Conservation (phyloP, 2,797 vertebrate genomes). For the Bucorvus abyssinicus region DNA sequence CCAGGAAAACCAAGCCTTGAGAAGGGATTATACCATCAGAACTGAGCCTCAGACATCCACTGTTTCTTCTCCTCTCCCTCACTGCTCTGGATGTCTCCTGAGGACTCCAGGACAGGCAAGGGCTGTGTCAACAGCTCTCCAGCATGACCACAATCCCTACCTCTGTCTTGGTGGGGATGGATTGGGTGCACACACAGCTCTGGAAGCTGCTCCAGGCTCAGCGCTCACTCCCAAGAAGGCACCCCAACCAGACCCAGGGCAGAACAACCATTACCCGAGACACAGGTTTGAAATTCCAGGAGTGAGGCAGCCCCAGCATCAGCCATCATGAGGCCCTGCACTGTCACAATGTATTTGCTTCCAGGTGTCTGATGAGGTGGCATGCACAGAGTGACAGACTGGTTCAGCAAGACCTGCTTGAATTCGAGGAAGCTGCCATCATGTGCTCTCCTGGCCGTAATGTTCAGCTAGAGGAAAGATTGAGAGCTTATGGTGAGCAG, state of each 20-base stretch:
- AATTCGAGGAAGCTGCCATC: background rate
- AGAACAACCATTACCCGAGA: background rate
- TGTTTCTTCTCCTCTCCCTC: background rate
- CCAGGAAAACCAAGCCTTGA: background rate
- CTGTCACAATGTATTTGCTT: background rate
- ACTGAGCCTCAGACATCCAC: background rate
- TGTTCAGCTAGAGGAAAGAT: slow-evolving; percentile 36
- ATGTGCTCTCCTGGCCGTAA: background rate
- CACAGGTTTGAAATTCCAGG: background rate
- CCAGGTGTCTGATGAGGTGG: background rate
- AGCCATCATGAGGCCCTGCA: background rate
- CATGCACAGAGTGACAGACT: background rate
- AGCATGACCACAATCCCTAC: background rate
- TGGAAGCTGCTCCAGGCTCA: background rate
- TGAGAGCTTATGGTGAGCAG: background rate
- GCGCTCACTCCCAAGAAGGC: background rate
- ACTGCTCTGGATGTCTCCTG: background rate
- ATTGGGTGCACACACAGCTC: background rate
- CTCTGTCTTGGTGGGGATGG: no score
- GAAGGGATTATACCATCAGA: background rate
- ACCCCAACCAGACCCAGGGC: background rate
- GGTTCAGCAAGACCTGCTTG: background rate
- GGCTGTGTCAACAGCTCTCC: background rate
- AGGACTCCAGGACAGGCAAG: background rate
- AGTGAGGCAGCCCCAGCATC: background rate